Percentiles rank a stretch among this genome's conserved stretches.
Evolutionary conservation across 1,140 invertebrate genomes (phyloP).

Genomic region (Charaxes varanes): DNA sequence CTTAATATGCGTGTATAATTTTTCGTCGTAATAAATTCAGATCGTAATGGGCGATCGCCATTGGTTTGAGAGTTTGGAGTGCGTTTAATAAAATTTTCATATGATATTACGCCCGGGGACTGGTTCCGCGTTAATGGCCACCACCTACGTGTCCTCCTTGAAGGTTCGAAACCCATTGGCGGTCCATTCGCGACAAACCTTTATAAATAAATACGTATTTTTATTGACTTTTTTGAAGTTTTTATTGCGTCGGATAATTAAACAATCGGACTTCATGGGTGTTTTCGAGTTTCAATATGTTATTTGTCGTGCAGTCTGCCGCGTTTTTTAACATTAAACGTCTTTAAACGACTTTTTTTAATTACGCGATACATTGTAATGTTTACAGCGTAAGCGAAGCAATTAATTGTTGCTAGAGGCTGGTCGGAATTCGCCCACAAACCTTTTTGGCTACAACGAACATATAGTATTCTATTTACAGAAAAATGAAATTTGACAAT

Average conservation of each 20-base stretch:
- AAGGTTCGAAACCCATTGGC: constrained; percentile 38
- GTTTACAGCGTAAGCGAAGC: not conserved
- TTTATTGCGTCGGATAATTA: constrained; percentile 38
- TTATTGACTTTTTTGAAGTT: constrained; percentile 39
- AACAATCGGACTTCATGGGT: constrained; percentile 16
- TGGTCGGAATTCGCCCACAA: no score
- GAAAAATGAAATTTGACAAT: no score
- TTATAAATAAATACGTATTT: constrained; percentile 44
- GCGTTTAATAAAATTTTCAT: constrained; percentile 51
- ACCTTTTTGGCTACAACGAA: no score
- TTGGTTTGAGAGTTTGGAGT: constrained; percentile 57
- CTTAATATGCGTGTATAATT: constrained; percentile 69
- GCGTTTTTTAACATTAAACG: constrained; percentile 6
- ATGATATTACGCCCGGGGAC: constrained; percentile 35
- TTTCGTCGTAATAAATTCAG: constrained; percentile 70
- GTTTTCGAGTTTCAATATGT: constrained; percentile 13
- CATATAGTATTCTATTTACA: no score
- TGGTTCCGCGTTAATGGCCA: constrained; percentile 44
- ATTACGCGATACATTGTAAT: not conserved
- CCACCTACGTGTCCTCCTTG: constrained; percentile 46
- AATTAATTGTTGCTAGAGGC: no score
- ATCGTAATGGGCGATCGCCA: constrained; percentile 62
- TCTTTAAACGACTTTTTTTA: not conserved
- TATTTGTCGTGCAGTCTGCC: constrained; percentile 9
- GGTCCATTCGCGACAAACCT: constrained; percentile 38